Evolutionary conservation across 2,797 vertebrate genomes (phyloP), one percentile per base, ranked within the genome.

Genomic region (Prionace glauca): DNA sequence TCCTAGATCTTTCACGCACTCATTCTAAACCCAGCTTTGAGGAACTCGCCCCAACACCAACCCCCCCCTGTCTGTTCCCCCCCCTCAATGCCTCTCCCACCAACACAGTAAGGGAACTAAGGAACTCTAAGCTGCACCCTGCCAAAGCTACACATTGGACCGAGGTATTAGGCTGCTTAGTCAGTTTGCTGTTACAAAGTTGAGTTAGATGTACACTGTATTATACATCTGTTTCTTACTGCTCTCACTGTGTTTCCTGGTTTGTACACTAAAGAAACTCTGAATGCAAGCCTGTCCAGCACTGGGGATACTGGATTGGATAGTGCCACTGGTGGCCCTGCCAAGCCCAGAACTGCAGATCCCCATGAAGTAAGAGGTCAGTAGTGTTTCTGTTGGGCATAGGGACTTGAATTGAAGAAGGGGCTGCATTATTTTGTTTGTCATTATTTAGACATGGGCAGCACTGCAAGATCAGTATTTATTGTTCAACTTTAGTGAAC

Each of bases 241-340:
- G 87, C 26, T 88, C 26, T 62, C 24, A 26, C 29, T 3, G 45
- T 88, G 45, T 88, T 88, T 3, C 87, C 29, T 62, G 62, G 50
- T 56, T 62, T 90, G 87, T 32, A 90, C 56, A 56, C 24, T 88
- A 0, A 50, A 98, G 97, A 67, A 95, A 71, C 65, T 96, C 96
- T 97, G 22, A 96, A 95, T 69, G 95, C 96, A 96, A 97, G 96
- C 96, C 96, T 96, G 0, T 97, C 96, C 95, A 79, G 95, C 56
- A 97, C 97, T 95, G 97, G 97, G 96, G 97, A 98, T 96, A 97
- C 97, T 1, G 97, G 97, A 26, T 95, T 98, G 65, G 97, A 97
- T 69, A 97, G 97, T 86, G 96, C 96, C 95, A 41, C 22, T 60
- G 95, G 1, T 60, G 18, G 5, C n/a, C 41, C 72, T 95, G 24